Percentiles rank a stretch among this genome's conserved stretches.
Conservation (phyloP, 2,113 vertebrate species). For the Tympanuchus pallidicinctus region DNA sequence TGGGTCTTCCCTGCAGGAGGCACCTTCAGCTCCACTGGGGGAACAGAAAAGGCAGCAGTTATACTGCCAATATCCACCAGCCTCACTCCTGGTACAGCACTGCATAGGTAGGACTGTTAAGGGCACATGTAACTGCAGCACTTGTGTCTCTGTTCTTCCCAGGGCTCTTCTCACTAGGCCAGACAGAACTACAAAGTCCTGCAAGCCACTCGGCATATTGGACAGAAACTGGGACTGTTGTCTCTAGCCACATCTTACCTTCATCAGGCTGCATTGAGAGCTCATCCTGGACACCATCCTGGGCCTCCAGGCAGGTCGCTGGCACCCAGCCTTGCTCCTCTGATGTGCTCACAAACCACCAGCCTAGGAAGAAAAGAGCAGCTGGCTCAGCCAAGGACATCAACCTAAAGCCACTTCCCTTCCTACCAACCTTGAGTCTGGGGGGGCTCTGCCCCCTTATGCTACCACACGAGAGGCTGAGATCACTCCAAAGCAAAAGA, state of each 20-base stretch:
- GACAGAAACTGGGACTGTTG: background rate
- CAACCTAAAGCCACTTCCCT: background rate
- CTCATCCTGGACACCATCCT: slow-evolving; percentile 93
- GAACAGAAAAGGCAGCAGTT: background rate
- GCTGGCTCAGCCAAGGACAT: background rate
- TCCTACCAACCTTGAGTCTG: background rate
- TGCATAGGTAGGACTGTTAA: background rate
- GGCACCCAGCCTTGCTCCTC: slow-evolving; percentile 99
- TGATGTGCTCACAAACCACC: slow-evolving; percentile 97
- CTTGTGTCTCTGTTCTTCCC: background rate
- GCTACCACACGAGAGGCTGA: background rate
- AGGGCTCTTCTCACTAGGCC: background rate
- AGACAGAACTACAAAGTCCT: background rate
- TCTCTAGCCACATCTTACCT: slow-evolving; percentile 80
- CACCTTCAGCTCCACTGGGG: background rate
- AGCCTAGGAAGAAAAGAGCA: slow-evolving; percentile 79
- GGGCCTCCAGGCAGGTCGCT: slow-evolving; percentile 94
- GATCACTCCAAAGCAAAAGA: slow-evolving; percentile 4
- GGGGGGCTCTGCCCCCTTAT: background rate
- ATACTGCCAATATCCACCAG: background rate
- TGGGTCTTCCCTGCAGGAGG: background rate
- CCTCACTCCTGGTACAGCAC: background rate
- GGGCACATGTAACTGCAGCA: background rate
- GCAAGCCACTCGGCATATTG: background rate
- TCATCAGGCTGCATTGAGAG: slow-evolving; percentile 90